Base-by-base conservation (phyloP, 2,113 vertebrate species). In the Oncorhynchus kisutch region DNA sequence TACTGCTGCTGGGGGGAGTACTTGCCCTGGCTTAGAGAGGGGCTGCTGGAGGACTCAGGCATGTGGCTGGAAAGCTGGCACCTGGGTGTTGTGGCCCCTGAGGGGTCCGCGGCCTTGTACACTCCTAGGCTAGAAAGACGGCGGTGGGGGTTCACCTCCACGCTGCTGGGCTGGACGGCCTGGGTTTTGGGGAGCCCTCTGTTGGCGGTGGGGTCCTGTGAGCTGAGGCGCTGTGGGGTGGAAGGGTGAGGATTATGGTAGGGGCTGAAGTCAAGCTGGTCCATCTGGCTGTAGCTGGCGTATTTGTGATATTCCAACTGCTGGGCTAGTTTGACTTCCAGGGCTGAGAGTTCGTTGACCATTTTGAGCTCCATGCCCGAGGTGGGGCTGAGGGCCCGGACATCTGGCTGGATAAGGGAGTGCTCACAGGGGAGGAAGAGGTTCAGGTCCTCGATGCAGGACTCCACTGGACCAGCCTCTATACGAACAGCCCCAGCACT, bases 231-330 rank as follows among this genome's bases (percentile, higher is more conserved):
- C 22, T 29, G 29, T 20, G 0, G 25, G 66, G 76, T 57, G 27
- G 72, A 71, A n/a, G 70, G 67, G 73, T 77, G 73, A 7, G 45
- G 9, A 9, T 45, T 45, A 45, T 9, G 59, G 2, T 5, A 18
- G 65, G 70, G 69, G 59, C 73, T 24, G 27, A 25, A 27, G 2
- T 86, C 70, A 2, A 57, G 67, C 57, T 85, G 91, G 79, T 92
- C 92, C 74, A 91, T 84, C 11, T 87, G 49, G 78, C 72, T 91
- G 78, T 92, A 93, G 79, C 88, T 92, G 2, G 97, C 96, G 0
- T 59, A 70, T 0, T 76, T 81, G 39, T 99, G 97, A 82, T 99
- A 99, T 83, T 93, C 88, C 39, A 93, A 83, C 85, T 99, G 96
- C 4, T 84, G 86, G 11, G 91, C 76, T n/a, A 98, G 94, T 82